Base-by-base conservation (phyloP, 64 coral and sea anemone species). In the Platygyra sinensis region DNA sequence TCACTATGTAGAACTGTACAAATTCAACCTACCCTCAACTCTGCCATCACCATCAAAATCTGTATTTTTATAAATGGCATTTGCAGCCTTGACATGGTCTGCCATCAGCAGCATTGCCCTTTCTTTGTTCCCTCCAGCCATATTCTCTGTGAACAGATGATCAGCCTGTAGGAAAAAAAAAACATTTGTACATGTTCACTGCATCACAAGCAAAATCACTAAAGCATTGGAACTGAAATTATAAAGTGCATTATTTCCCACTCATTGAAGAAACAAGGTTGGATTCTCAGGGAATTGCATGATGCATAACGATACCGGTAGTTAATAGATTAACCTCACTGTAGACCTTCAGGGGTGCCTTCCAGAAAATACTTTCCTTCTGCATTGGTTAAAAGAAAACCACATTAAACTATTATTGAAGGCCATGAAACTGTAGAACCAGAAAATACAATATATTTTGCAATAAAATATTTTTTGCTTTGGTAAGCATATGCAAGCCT, bases 41-140 rank as follows among this genome's bases (percentile, higher is more conserved):
- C 75, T 89, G 38, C 18, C 11, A 20, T 29, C 17, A 0, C 13
- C 16, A 75, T 64, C 78, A 54, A 96, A 96, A n/a, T 62, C 54
- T 39, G 76, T 92, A 25, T 38, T 29, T 69, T 89, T 90, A 30
- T 89, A 96, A 63, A 96, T 96, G 27, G 51, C 46, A 52, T 82
- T 96, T 19, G 89, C 61, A 75, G 94, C 94, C 59, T 93, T 80
- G 25, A 96, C 94, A 75, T 96, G 94, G 19, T 96, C 90, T 59
- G 62, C 85, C 94, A 96, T 96, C 83, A 93, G 82, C 9, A 96
- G 73, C 52, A 96, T 27, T 29, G 94, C 94, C 74, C 94, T 80
- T 31, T 96, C 94, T 28, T 96, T 96, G 39, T 93, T 92, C 14
- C 57, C 75, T 19, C 49, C 65, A 52, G 62, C 94, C 77, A 96